These are phyloP conservation scores for Sebastes reedi DNA, from an alignment of 2,797 vertebrate species.

Conservation along the genomic window DNA sequence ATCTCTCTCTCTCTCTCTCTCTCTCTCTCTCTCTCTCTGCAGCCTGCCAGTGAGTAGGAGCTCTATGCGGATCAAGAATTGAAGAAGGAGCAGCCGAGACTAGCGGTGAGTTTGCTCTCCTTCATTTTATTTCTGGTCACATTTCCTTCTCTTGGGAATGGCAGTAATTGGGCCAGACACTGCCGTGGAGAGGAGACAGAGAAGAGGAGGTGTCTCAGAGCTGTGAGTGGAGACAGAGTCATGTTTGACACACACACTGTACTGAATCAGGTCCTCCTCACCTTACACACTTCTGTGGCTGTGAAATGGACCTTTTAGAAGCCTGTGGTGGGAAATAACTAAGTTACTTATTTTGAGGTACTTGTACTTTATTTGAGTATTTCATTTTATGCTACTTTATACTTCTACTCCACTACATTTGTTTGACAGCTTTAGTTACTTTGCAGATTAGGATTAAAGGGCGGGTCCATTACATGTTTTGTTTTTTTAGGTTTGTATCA, in stretches of 20 bases:
- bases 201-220: background rate
- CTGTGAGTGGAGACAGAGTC: background rate
- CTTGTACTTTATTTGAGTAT: background rate
- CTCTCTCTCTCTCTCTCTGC: background rate
- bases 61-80: constrained; percentile 55
- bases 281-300: background rate
- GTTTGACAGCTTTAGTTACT: background rate
- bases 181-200: background rate
- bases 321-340: background rate
- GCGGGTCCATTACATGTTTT: too few relatives aligned
- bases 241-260: background rate
- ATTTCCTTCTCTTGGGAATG: background rate
- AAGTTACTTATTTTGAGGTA: background rate
- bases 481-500: too few relatives aligned
- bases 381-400: background rate
- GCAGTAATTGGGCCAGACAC: background rate
- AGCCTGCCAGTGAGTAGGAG: constrained; percentile 42
- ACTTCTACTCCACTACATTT: background rate
- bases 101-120: constrained; percentile 53
- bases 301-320: background rate
- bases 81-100: constrained; percentile 47
- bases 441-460: too few relatives aligned
- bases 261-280: background rate
- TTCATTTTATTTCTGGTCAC: background rate
- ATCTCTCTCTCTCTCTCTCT: constrained; percentile 12